phyloP scores from a whole-genome alignment of 2,797 vertebrate genomes.

The Dallia pectoralis region DNA sequence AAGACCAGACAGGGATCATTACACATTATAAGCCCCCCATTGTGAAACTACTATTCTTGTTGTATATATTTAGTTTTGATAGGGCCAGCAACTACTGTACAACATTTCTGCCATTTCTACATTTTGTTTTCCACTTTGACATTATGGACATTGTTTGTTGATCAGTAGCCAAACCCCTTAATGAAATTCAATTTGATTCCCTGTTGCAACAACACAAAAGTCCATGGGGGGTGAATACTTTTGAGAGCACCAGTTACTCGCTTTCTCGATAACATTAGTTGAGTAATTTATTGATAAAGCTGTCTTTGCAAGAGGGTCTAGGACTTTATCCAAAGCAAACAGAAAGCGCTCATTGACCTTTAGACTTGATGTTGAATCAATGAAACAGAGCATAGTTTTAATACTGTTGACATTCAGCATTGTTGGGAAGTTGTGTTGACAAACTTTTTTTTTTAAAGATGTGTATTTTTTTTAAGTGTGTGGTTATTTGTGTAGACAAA shows the following conservation, averaged over 20 bases:
- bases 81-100: too few species aligned
- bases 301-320: background rate
- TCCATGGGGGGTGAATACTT: too few species aligned
- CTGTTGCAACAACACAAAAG: too few species aligned
- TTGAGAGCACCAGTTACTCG: background rate
- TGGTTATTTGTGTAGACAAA: background rate
- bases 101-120: too few species aligned
- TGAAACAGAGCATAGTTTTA: slow-evolving; percentile 29
- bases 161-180: too few species aligned
- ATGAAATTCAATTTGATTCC: too few species aligned
- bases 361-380: slow-evolving; percentile 52
- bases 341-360: slow-evolving; percentile 53
- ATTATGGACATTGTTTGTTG: too few species aligned
- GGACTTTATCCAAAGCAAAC: slow-evolving; percentile 24
- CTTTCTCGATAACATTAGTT: background rate
- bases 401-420: slow-evolving; percentile 8
- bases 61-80: too few species aligned
- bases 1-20: too few species aligned
- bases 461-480: background rate
- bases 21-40: too few species aligned
- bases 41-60: too few species aligned
- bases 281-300: background rate
- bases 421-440: background rate
- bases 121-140: too few species aligned
- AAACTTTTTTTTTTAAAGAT: slow-evolving; percentile 17